A percentile compares a stretch with the other conserved stretches of the same genome.
Evolutionary conservation across 1,140 invertebrate genomes (phyloP).

Genomic region (Cataglyphis hispanica): DNA sequence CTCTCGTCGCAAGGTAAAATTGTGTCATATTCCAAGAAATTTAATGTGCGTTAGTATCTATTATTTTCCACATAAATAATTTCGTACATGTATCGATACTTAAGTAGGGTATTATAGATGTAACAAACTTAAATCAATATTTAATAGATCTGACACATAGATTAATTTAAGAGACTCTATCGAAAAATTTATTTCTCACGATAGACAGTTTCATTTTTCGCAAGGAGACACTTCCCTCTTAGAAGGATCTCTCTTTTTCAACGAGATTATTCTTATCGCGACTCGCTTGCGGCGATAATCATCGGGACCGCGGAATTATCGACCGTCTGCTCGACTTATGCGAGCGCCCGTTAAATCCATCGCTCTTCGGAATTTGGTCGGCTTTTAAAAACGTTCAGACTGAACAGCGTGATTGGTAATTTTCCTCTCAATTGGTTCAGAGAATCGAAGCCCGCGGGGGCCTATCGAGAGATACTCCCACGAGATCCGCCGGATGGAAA

Average conservation of each 20-base stretch:
- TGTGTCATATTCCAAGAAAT: neutral
- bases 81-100: too few relatives aligned
- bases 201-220: neutral
- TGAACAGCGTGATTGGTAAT: conserved; percentile 74
- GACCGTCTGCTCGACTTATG: conserved; percentile 32
- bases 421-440: conserved; percentile 77
- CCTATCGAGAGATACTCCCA: conserved; percentile 66
- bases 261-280: conserved; percentile 22
- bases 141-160: neutral
- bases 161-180: too few relatives aligned
- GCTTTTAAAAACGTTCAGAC: conserved; percentile 73
- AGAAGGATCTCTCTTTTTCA: neutral
- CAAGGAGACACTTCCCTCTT: neutral
- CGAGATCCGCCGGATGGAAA: conserved; percentile 51
- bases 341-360: conserved; percentile 50
- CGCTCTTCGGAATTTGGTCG: conserved; percentile 62
- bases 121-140: neutral
- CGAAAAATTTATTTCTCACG: neutral
- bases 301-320: conserved; percentile 19
- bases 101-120: too few relatives aligned
- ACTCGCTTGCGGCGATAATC: conserved; percentile 33
- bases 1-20: neutral
- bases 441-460: conserved; percentile 76
- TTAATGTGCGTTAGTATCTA: neutral
- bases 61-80: neutral